Evolutionary conservation across 2,113 vertebrate genomes (phyloP).

Genomic region (Panurus biarmicus): DNA sequence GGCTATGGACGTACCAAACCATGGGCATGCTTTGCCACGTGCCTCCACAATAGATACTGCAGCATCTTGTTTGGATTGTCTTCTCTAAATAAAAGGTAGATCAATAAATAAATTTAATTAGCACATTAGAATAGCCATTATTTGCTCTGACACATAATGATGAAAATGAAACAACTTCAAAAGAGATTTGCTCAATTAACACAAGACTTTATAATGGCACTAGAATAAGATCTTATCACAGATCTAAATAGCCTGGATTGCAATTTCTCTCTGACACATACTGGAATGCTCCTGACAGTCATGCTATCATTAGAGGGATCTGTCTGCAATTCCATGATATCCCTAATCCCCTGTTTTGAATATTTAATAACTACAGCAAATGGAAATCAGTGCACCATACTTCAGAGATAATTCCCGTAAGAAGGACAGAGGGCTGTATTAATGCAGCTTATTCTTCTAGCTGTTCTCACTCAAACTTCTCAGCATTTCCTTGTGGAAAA

Average conservation of each 20-base stretch:
- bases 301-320: background rate
- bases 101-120: constrained; percentile 58
- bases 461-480: background rate
- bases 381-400: background rate
- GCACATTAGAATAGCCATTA: constrained; percentile 24
- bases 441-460: background rate
- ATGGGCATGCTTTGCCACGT: background rate
- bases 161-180: constrained; percentile 17
- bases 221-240: background rate
- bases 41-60: background rate
- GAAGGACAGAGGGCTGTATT: background rate
- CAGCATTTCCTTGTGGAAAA: background rate
- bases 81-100: constrained; percentile 18
- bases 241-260: constrained; percentile 1
- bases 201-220: background rate
- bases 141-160: background rate
- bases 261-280: background rate
- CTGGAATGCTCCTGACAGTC: background rate
- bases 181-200: constrained; percentile 44
- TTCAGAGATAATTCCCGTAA: background rate
- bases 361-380: background rate
- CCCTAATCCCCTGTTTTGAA: constrained; percentile 2
- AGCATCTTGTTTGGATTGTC: constrained; percentile 7
- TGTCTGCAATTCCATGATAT: constrained; percentile 8
- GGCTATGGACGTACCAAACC: background rate